Evolutionary conservation across 2,113 vertebrate species (phyloP).

Genomic region (Saccopteryx bilineata): DNA sequence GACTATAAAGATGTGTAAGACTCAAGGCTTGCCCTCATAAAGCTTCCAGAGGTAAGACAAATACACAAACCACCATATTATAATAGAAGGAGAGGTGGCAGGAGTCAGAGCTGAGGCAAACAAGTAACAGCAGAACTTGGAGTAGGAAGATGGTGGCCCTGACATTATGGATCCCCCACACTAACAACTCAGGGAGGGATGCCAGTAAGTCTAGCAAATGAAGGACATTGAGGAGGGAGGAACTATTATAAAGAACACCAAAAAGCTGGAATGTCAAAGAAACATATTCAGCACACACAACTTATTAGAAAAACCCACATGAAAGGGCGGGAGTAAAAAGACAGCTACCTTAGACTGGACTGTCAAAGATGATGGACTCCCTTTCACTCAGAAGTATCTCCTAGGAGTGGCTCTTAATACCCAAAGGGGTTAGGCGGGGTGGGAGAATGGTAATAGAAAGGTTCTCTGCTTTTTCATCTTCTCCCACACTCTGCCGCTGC

Average conservation of each 20-base stretch:
- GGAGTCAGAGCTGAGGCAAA: background rate
- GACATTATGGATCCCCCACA: background rate
- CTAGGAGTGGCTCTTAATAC: background rate
- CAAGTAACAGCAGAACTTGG: background rate
- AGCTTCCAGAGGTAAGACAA: background rate
- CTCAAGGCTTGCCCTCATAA: background rate
- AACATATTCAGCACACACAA: background rate
- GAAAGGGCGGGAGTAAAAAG: background rate
- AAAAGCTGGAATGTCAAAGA: background rate
- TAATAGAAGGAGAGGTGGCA: background rate
- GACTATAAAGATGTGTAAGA: background rate
- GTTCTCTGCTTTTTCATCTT: background rate
- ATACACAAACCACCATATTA: background rate
- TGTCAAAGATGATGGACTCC: background rate
- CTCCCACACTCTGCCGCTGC: background rate
- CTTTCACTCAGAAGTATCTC: background rate
- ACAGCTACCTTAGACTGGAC: background rate
- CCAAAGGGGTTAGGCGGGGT: background rate
- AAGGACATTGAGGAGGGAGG: conserved; percentile 11
- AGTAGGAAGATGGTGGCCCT: background rate
- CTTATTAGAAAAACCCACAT: background rate
- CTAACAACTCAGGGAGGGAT: background rate
- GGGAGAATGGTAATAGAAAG: background rate
- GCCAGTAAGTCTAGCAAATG: background rate
- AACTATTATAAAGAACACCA: background rate